phyloP scores from a whole-genome alignment of 2,888 invertebrate genomes.

The Eupithecia exiguata region DNA sequence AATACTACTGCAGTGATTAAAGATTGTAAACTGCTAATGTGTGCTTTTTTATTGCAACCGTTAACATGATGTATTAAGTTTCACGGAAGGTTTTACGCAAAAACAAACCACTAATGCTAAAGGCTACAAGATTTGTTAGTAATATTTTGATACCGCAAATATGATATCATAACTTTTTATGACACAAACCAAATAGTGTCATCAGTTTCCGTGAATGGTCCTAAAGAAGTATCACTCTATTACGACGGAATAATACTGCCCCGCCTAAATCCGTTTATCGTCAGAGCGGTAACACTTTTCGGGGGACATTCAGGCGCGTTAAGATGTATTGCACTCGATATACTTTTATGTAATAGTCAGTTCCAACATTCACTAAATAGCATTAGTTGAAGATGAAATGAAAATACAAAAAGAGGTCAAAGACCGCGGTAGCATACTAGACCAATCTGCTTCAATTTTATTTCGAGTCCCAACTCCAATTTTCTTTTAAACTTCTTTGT shows the following conservation, averaged over 20 bases:
- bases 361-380: slow-evolving; percentile 18
- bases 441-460: slow-evolving; percentile 35
- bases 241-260: slow-evolving; percentile 69
- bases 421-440: slow-evolving; percentile 26
- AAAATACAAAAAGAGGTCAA: slow-evolving; percentile 31
- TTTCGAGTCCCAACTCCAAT: slow-evolving; percentile 27
- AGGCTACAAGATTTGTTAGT: slow-evolving; percentile 62
- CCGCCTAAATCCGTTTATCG: slow-evolving; percentile 78
- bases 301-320: slow-evolving; percentile 60
- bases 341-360: slow-evolving; percentile 44
- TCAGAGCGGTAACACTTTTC: slow-evolving; percentile 65
- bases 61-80: slow-evolving; percentile 34
- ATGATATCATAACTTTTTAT: slow-evolving; percentile 79
- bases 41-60: not conserved
- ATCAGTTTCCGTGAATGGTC: slow-evolving; percentile 72
- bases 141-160: slow-evolving; percentile 74
- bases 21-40: not conserved
- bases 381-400: slow-evolving; percentile 18
- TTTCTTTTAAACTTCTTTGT: slow-evolving; percentile 29
- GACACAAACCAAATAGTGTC: slow-evolving; percentile 77
- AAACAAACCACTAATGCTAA: slow-evolving; percentile 53
- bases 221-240: slow-evolving; percentile 76
- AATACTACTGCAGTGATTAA: not conserved
- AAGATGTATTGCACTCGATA: slow-evolving; percentile 70
- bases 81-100: slow-evolving; percentile 31